Evolutionary conservation across 2,888 invertebrate species (phyloP), one percentile per base, ranked within the genome.

Genomic region (Callyntrura sp.): DNA sequence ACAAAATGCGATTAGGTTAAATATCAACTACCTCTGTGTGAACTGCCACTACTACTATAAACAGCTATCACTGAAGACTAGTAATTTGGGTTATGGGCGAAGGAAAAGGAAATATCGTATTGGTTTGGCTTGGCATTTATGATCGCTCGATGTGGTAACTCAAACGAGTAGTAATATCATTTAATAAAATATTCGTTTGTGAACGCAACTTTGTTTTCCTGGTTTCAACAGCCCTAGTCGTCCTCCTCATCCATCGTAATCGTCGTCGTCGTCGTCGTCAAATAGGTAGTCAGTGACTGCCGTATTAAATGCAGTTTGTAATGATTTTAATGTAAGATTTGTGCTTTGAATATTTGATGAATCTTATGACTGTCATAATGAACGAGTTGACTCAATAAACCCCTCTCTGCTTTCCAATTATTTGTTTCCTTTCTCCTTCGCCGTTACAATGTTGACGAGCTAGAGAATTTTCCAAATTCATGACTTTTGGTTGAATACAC

Each of bases 331-430:
- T 88, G 60, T 78, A 84, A 89, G 89, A 85, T 85, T 85, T 90
- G 90, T 90, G 85, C 85, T 68, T 81, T 90, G 90, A 90, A 85
- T 90, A 81, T 90, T 90, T 90, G 43, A 89, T 89, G 89, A 89
- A 60, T 55, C 78, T 78, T 84, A n/a, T n/a, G 89, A 84, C 89
- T 84, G 78, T 88, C 83, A 85, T 78, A 85, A 85, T 55, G 55
- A 85, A 73, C 25, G 45, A 60, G 45, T 60, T 68, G 5, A 45
- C 12, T 28, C 1, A 78, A n/a, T n/a, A n/a, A n/a, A n/a, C n/a
- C n/a, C n/a, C n/a, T n/a, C n/a, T n/a, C n/a, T n/a, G n/a, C n/a
- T n/a, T n/a, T n/a, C n/a, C n/a, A n/a, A n/a, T n/a, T n/a, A n/a
- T n/a, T 89, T 78, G 79, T 89, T 79, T 70, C 78, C 68, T 55